Percentiles rank a stretch among this genome's conserved stretches.
phyloP scores from a whole-genome alignment of 2,113 vertebrate species.

The Pyxicephalus adspersus region DNA sequence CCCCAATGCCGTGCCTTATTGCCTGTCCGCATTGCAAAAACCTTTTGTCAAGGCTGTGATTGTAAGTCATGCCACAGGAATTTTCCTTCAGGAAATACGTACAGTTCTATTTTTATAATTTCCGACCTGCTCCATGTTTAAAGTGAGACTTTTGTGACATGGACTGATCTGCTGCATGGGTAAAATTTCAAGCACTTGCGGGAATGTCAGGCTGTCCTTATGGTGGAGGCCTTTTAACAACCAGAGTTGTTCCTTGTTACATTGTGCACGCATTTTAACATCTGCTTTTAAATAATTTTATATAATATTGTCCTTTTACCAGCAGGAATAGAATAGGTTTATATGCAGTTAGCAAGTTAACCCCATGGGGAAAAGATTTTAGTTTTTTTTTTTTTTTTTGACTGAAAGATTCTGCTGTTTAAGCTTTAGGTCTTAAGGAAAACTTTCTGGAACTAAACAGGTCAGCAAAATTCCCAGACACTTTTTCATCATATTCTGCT shows the following conservation, averaged over 20 bases:
- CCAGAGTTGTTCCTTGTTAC: background rate
- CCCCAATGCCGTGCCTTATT: slow-evolving; percentile 53
- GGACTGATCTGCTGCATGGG: background rate
- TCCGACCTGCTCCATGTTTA: background rate
- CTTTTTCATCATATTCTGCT: slow-evolving; percentile 56
- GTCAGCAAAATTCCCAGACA: slow-evolving; percentile 1
- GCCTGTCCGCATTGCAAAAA: slow-evolving; percentile 45
- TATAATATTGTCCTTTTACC: slow-evolving; percentile 9
- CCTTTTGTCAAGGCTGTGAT: slow-evolving; percentile 42
- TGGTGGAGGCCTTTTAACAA: background rate
- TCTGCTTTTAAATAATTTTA: background rate
- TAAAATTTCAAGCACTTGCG: background rate
- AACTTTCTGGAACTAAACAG: slow-evolving; percentile 14
- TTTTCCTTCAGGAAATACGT: slow-evolving; percentile 5
- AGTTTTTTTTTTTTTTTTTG: background rate
- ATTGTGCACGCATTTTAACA: slow-evolving; percentile 5
- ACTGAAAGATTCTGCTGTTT: background rate
- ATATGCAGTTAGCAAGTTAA: background rate
- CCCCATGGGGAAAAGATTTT: background rate
- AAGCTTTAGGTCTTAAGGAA: background rate
- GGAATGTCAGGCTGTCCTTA: background rate
- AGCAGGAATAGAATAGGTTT: slow-evolving; percentile 8
- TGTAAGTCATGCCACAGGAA: slow-evolving; percentile 39
- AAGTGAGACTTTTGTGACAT: background rate
- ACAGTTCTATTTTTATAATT: slow-evolving; percentile 36